These are phyloP conservation scores for Reticulitermes speratus DNA, from an alignment of 1,140 invertebrate genomes.

Conservation along the genomic window DNA sequence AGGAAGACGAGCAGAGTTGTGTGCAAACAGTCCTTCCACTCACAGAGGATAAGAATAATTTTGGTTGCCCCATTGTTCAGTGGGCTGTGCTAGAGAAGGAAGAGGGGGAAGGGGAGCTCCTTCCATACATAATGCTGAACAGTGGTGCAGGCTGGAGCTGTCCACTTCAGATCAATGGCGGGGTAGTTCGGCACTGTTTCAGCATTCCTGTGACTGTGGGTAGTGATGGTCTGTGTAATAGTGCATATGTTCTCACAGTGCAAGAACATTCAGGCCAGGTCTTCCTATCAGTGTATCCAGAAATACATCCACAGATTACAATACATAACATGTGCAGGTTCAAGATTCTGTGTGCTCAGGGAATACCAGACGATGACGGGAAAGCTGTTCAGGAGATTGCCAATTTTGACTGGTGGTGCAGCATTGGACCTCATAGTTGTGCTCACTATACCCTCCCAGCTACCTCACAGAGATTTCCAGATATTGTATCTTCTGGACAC, in stretches of 20 bases:
- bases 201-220: constrained; percentile 26
- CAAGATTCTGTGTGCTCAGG: constrained; percentile 46
- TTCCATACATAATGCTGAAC: constrained; percentile 34
- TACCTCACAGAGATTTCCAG: constrained; percentile 1
- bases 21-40: neutral
- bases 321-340: constrained; percentile 54
- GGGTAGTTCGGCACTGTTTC: constrained; percentile 22
- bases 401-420: constrained; percentile 29
- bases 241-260: constrained; percentile 29
- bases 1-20: neutral
- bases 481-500: neutral
- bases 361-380: constrained; percentile 19
- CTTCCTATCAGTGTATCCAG: constrained; percentile 58
- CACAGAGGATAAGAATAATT: neutral
- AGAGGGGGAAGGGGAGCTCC: constrained; percentile 30
- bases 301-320: constrained; percentile 57
- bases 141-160: constrained; percentile 32
- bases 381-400: constrained; percentile 19
- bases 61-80: constrained; percentile 34
- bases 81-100: constrained; percentile 36
- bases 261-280: constrained; percentile 43
- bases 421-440: neutral
- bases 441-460: constrained; percentile 23
- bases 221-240: constrained; percentile 46
- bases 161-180: constrained; percentile 32